phyloP scores from a whole-genome alignment of 2,888 invertebrate genomes.

The Shargacucullia verbasci region DNA sequence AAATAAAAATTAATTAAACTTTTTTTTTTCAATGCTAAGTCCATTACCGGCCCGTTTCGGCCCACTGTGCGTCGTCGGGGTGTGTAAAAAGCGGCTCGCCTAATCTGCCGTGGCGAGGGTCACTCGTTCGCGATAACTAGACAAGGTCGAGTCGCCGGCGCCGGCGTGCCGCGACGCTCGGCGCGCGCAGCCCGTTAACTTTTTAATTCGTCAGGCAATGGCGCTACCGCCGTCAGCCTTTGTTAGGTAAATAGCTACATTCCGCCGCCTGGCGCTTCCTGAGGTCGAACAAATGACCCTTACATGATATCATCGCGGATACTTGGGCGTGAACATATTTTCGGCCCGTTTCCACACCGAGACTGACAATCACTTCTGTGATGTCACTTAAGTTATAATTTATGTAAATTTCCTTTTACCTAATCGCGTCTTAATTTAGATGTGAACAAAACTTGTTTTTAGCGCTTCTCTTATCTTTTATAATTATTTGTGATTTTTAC shows the following conservation, averaged over 20 bases:
- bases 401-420: conserved; percentile 59
- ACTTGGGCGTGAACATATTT: conserved; percentile 44
- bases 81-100: conserved; percentile 68
- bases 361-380: conserved; percentile 49
- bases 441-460: conserved; percentile 50
- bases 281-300: conserved; percentile 45
- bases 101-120: conserved; percentile 83
- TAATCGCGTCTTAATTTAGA: conserved; percentile 59
- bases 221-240: conserved; percentile 76
- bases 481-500: conserved; percentile 37
- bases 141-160: conserved; percentile 87
- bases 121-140: conserved; percentile 84
- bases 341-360: conserved; percentile 37
- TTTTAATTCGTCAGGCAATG: conserved; percentile 84
- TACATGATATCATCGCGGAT: conserved; percentile 56
- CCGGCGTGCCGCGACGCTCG: conserved; percentile 79
- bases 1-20: no score
- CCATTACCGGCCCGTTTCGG: no score
- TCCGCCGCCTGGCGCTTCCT: conserved; percentile 61
- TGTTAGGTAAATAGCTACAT: conserved; percentile 71
- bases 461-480: conserved; percentile 45
- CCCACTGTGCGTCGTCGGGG: no score
- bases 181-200: conserved; percentile 82
- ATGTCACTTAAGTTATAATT: conserved; percentile 57
- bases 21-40: no score